Conservation (phyloP, 1,140 invertebrate genomes). For the Drosophila persimilis region DNA sequence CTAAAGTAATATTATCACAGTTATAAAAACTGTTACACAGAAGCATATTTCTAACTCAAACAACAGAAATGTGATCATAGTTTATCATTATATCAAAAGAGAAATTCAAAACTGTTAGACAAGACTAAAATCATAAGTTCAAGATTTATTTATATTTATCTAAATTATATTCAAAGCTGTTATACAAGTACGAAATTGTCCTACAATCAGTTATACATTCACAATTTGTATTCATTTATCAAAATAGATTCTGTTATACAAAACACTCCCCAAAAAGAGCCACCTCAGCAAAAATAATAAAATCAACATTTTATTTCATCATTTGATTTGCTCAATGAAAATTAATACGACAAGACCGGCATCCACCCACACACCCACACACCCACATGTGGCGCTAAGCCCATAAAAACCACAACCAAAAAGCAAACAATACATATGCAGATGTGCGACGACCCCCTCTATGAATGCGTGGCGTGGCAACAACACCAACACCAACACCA, state of each 20-base stretch:
- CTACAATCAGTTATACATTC: too few species aligned
- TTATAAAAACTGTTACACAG: too few species aligned
- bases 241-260: background rate
- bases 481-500: too few species aligned
- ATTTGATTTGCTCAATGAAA: constrained; percentile 58
- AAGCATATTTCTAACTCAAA: too few species aligned
- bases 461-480: background rate
- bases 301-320: constrained; percentile 51
- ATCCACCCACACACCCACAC: background rate
- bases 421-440: constrained; percentile 29
- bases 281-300: constrained; percentile 2
- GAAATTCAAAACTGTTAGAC: too few species aligned
- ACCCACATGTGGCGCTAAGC: constrained; percentile 46
- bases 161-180: too few species aligned
- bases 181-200: too few species aligned
- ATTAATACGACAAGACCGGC: constrained; percentile 41
- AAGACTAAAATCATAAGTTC: too few species aligned
- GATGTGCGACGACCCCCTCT: background rate
- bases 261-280: background rate
- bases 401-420: constrained; percentile 33
- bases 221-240: background rate
- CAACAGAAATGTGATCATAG: too few species aligned
- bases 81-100: too few species aligned
- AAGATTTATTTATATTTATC: too few species aligned
- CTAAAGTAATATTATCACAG: too few species aligned